Evolutionary conservation across 2,797 vertebrate genomes (phyloP), one percentile per base, ranked within the genome.

Genomic region (Fistularia tabacaria): DNA sequence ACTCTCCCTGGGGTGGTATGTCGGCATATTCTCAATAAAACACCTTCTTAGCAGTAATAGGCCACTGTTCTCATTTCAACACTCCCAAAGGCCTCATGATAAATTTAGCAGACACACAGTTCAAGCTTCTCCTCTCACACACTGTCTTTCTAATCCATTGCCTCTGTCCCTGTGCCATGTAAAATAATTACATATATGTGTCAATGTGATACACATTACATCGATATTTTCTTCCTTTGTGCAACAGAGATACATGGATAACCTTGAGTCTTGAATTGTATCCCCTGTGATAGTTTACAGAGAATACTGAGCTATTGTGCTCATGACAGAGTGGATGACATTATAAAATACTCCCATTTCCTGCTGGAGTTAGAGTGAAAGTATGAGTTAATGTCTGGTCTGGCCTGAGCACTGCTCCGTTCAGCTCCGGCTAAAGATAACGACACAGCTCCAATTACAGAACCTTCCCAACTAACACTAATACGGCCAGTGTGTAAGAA

Each of bases 21-120:
- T 90, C 72, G 71, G 89, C 61, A 58, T 90, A 88, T 91, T 95
- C 93, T 92, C 93, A 93, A 91, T 94, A 96, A 94, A 95, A 95
- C 92, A 95, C 92, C 92, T 94, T 93, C 90, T 93, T 89, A 93
- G 92, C 91, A 90, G 90, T 92, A 94, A 93, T 88, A 91, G 93
- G 90, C 92, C 93, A 94, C 93, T 88, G 89, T 91, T 93, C 90
- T 93, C 87, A 82, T 91, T 93, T 94, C 94, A 93, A 61, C 82
- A 72, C 90, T 94, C 93, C 93, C 93, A 86, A 78, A 92, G 93
- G 93, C 90, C 93, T 93, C 87, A 88, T 87, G 90, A 93, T 90
- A 90, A 93, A 92, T 93, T 94, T 92, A 93, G 90, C 92, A 92
- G 91, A 91, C 90, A 79, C 82, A 91, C 91, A 91, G 89, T 91